Evolutionary conservation across 2,888 invertebrate genomes (phyloP).

Genomic region (Hofmannophila pseudospretella): DNA sequence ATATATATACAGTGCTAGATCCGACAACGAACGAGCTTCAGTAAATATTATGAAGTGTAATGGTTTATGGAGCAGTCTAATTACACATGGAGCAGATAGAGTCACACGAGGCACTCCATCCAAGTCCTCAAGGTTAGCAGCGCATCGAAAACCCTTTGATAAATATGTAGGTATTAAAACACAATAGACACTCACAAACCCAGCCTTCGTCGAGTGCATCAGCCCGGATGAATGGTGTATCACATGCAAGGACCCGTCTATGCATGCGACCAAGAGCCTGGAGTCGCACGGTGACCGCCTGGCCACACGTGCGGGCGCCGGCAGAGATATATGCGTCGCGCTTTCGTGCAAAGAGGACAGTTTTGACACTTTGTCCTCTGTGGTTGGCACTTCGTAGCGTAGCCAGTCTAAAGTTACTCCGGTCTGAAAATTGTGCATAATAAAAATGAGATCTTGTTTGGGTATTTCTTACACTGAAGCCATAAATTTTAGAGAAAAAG

Average conservation of each 20-base stretch:
- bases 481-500: background rate
- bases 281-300: constrained; percentile 79
- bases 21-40: too few relatives aligned
- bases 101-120: too few relatives aligned
- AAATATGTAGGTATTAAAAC: too few relatives aligned
- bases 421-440: constrained; percentile 49
- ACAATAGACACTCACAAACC: constrained; percentile 82
- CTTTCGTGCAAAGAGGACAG: constrained; percentile 70
- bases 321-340: constrained; percentile 76
- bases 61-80: too few relatives aligned
- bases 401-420: constrained; percentile 79
- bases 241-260: constrained; percentile 89
- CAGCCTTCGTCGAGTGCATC: constrained; percentile 85
- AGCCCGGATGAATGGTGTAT: constrained; percentile 86
- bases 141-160: too few relatives aligned
- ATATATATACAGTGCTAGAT: too few relatives aligned
- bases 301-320: constrained; percentile 55
- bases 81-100: too few relatives aligned
- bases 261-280: constrained; percentile 87
- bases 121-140: too few relatives aligned
- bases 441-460: constrained; percentile 4
- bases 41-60: too few relatives aligned
- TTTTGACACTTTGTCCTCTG: constrained; percentile 77
- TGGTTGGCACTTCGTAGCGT: constrained; percentile 83
- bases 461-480: background rate